phyloP scores from a whole-genome alignment of 2,888 invertebrate species.

The Mythimna lalbum region DNA sequence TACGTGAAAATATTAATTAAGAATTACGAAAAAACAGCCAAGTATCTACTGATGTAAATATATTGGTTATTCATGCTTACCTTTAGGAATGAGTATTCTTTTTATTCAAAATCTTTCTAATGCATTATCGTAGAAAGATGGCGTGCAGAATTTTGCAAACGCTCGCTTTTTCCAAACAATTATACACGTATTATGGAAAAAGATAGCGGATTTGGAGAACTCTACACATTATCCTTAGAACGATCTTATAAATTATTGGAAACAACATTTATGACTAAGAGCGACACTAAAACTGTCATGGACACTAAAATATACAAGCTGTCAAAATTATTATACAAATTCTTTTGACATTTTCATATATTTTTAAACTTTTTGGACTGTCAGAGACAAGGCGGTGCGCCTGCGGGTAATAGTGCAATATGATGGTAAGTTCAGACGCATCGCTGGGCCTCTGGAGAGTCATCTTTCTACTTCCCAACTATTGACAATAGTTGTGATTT shows the following conservation, averaged over 20 bases:
- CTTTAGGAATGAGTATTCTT: conserved; percentile 89
- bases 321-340: conserved; percentile 53
- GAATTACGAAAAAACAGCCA: conserved; percentile 89
- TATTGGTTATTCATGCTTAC: conserved; percentile 88
- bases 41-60: conserved; percentile 89
- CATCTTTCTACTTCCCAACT: conserved; percentile 33
- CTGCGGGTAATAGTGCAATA: background rate
- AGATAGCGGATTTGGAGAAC: conserved; percentile 75
- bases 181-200: background rate
- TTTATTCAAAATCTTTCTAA: conserved; percentile 80
- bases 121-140: conserved; percentile 75
- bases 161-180: conserved; percentile 47
- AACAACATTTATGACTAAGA: conserved; percentile 88
- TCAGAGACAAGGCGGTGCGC: conserved; percentile 27
- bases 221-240: conserved; percentile 75
- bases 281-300: conserved; percentile 80
- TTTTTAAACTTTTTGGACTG: conserved; percentile 38
- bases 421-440: conserved; percentile 12
- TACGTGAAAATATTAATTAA: conserved; percentile 89
- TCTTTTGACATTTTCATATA: conserved; percentile 54
- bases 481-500: conserved; percentile 28
- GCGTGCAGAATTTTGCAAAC: conserved; percentile 78
- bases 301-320: conserved; percentile 59
- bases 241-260: conserved; percentile 88
- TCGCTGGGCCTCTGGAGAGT: conserved; percentile 7